Evolutionary conservation across 2,888 invertebrate genomes (phyloP).

Genomic region (Meghimatium bilineatum): DNA sequence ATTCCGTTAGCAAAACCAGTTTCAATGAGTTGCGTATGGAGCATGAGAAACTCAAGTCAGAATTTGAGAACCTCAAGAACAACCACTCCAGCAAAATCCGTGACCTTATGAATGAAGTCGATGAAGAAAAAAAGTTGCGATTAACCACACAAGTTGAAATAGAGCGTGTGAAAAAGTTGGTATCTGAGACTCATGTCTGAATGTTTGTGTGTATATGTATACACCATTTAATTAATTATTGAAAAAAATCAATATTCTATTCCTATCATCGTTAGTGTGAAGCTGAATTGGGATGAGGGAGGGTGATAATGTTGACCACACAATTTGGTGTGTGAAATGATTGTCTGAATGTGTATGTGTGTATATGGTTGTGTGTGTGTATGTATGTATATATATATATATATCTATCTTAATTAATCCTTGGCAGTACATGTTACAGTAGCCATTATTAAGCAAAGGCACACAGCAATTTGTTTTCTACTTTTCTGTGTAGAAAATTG

Average conservation of each 20-base stretch:
- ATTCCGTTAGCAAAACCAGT: slow-evolving; percentile 82
- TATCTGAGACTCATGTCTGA: slow-evolving; percentile 68
- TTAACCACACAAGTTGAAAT: slow-evolving; percentile 77
- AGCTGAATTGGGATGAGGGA: not conserved
- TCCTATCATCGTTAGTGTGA: not conserved
- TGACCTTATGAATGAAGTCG: slow-evolving; percentile 74
- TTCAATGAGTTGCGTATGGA: slow-evolving; percentile 85
- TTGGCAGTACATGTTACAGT: too few relatives aligned
- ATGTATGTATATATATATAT: too few relatives aligned
- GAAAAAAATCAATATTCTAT: not conserved
- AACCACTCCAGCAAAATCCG: slow-evolving; percentile 65
- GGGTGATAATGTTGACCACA: not conserved
- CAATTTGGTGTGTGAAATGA: not conserved
- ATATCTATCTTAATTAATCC: too few relatives aligned
- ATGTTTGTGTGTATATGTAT: not conserved
- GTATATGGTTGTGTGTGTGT: not conserved
- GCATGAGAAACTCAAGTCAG: slow-evolving; percentile 67
- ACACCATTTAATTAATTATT: slow-evolving; percentile 5
- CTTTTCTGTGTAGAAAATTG: too few relatives aligned
- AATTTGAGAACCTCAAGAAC: slow-evolving; percentile 64
- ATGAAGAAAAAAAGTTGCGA: slow-evolving; percentile 77
- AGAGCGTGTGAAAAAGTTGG: slow-evolving; percentile 74
- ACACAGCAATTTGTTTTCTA: too few relatives aligned
- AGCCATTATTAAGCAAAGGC: too few relatives aligned
- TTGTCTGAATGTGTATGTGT: not conserved